These are phyloP conservation scores for Sapayoa aenigma DNA, from an alignment of 2,113 vertebrate genomes.

Conservation along the genomic window DNA sequence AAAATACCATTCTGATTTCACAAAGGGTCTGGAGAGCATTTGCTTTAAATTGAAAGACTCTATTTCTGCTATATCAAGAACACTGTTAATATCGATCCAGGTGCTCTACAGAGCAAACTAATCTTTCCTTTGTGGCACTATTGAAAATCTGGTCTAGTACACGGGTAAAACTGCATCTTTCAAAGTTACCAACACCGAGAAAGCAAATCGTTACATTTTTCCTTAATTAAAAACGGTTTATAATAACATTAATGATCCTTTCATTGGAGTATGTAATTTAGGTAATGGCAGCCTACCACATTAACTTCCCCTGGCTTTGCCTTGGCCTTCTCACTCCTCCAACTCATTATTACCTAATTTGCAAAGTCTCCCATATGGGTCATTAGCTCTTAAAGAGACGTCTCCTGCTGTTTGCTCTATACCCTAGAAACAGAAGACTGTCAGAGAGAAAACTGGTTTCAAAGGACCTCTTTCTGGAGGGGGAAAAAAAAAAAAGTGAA, in stretches of 20 bases:
- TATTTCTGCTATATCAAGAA: not conserved
- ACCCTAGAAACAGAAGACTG: not conserved
- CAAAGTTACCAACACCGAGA: not conserved
- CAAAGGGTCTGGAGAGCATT: not conserved
- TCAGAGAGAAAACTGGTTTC: not conserved
- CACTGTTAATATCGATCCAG: not conserved
- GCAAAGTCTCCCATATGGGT: slow-evolving; percentile 14
- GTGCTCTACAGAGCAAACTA: not conserved
- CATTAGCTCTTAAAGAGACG: slow-evolving; percentile 33
- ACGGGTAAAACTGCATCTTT: not conserved
- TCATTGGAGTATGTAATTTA: not conserved
- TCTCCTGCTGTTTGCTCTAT: slow-evolving; percentile 17
- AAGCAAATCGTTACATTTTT: not conserved
- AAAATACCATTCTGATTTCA: not conserved
- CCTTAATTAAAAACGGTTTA: not conserved
- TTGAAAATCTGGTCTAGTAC: not conserved
- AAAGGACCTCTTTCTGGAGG: not conserved
- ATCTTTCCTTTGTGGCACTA: not conserved
- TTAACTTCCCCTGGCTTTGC: slow-evolving; percentile 36
- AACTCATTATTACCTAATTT: slow-evolving; percentile 28
- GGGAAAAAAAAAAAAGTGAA: not conserved
- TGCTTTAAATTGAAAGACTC: slow-evolving; percentile 9
- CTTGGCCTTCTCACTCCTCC: slow-evolving; percentile 19
- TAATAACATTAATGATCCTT: not conserved
- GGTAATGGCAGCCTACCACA: not conserved